Base-by-base conservation (phyloP, 2,888 invertebrate species). In the Ennomos erosarius region DNA sequence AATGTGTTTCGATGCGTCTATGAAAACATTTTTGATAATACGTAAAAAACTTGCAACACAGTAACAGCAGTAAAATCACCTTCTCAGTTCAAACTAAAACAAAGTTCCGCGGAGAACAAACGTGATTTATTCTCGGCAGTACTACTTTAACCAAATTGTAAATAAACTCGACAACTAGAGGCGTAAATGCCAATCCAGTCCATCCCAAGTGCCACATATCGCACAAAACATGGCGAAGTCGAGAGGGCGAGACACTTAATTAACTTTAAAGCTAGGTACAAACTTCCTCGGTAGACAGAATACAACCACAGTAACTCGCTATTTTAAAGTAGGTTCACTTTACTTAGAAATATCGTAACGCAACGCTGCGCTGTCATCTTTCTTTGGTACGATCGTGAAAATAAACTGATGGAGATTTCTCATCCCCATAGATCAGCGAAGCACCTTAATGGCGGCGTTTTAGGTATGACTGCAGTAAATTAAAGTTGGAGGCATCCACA, bases 251-350 rank as follows among this genome's bases (percentile, higher is more conserved):
- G 76, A 79, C 78, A 81, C 78, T 85, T 87, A 86, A 87, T 87
- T 87, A 87, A 86, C 85, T 87, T 84, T 85, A 84, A 81, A 84
- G 81, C 80, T 84, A 81, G 82, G 79, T 75, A 74, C 73, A 75
- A 87, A 86, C 81, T 85, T 84, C 70, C 70, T 73, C 73, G 62
- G 67, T 55, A 57, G 55, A 58, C 66, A 53, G 67, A 63, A 45
- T 53, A 34, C 34, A 1, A 51, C n/a, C 55, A 60, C 55, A 59
- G 59, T 58, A 16, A 1, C n/a, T n/a, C n/a, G n/a, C 16, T 3
- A 16, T 16, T n/a, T 12, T 12, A 40, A 39, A 50, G 49, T 40
- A 55, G 44, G 11, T 36, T 6, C 10, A 36, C 8, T 2, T 26
- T 26, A 26, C 6, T 26, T 26, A 26, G 26, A 26, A 26, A 26